Base-by-base conservation (phyloP, 2,797 vertebrate species). In the Morelia viridis region DNA sequence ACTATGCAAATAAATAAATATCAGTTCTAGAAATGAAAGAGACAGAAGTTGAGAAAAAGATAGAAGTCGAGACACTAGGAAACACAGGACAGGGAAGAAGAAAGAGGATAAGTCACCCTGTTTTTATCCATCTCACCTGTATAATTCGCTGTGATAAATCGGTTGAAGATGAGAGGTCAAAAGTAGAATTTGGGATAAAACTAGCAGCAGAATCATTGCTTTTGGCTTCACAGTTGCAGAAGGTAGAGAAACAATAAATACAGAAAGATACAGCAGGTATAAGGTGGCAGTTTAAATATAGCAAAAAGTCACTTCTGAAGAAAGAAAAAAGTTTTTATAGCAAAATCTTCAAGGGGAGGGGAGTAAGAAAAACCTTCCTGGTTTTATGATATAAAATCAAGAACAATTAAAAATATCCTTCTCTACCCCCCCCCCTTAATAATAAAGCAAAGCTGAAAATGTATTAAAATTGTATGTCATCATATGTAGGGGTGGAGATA, bases 141-240 rank as follows among this genome's bases (percentile, higher is more conserved):
- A 97, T 95, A 96, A 97, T 97, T 96, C 96, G 97, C 95, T 98
- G 97, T 96, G 98, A 97, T 98, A 96, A 98, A 97, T 98, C 98
- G 97, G 98, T 97, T 94, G 96, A 97, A 93, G 97, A 97, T 98
- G 97, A 98, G 97, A 97, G 97, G 98, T 98, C 96, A 97, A 97
- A 98, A 97, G 96, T 97, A 97, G 94, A 97, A 93, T 97, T 96
- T 96, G 95, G 96, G 95, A 96, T 96, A 97, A 97, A 96, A 93
- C 96, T 95, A 96, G 95, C 96, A 96, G 95, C 95, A 94, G 96
- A 97, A 96, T 96, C 94, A 96, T 95, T 95, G 96, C 95, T 95
- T 94, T 96, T 95, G 93, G 94, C 95, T 96, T 96, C 95, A 96
- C 94, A 96, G 95, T 94, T 95, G 94, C 94, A 95, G 96, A 95